These are phyloP conservation scores for Aphidoletes aphidimyza DNA, from an alignment of 2,888 invertebrate species.

Conservation along the genomic window DNA sequence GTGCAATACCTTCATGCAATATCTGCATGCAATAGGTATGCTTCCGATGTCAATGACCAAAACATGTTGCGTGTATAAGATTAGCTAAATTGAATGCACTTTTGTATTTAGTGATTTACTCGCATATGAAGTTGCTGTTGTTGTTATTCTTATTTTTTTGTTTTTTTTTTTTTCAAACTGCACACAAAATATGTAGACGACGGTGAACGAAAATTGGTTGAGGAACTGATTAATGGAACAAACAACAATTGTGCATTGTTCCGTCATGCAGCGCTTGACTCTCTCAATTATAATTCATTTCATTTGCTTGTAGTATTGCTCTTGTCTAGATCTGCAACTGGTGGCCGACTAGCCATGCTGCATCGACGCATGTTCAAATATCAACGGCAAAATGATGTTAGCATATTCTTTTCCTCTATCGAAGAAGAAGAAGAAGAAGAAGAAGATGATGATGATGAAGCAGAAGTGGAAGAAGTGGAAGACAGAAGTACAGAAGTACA, in stretches of 20 bases:
- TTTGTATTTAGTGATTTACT: constrained; percentile 25
- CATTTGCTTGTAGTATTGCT: neutral
- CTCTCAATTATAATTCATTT: constrained; percentile 48
- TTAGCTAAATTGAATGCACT: constrained; percentile 37
- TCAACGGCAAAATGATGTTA: neutral
- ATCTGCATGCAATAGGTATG: neutral
- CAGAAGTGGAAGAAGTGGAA: neutral
- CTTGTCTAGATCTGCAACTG: constrained; percentile 1
- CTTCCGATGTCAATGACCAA: constrained; percentile 51
- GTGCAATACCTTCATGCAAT: too few species aligned
- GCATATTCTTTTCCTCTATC: too few species aligned
- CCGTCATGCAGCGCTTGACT: constrained; percentile 27
- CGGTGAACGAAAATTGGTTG: constrained; percentile 27
- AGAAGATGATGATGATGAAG: too few species aligned
- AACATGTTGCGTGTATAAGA: constrained; percentile 46
- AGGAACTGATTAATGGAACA: constrained; percentile 49
- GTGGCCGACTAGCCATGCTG: constrained; percentile 25
- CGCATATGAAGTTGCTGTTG: too few species aligned
- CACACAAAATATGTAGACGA: constrained; percentile 27
- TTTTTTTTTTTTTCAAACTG: neutral
- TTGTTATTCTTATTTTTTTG: too few species aligned
- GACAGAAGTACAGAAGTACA: neutral
- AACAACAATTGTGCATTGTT: constrained; percentile 53
- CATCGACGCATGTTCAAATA: constrained; percentile 22
- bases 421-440: neutral